Evolutionary conservation across 2,888 invertebrate genomes (phyloP), one percentile per base, ranked within the genome.

Genomic region (Teleogryllus oceanicus): DNA sequence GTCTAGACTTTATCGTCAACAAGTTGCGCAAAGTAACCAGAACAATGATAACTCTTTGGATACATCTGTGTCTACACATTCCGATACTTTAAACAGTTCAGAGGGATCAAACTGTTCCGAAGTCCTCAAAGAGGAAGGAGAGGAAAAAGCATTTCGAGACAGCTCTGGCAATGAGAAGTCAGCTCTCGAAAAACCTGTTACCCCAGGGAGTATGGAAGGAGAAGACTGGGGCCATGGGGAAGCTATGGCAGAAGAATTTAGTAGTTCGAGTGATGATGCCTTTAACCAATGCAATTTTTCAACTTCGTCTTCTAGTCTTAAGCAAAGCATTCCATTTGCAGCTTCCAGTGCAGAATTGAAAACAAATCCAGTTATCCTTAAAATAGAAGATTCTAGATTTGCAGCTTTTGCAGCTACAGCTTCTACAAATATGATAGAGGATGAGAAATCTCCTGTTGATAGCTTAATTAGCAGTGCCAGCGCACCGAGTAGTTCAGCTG

Each of bases 381-480:
- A 62, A 62, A 89, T 93, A 74, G 93, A 93, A 84, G 93, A 93
- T 85, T 91, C 92, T 2, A 93, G 94, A 84, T 94, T 95, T 84
- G 94, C 94, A 0, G 89, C 90, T 81, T 92, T 92, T 3, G 84
- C 84, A 13, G 92, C 78, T 82, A 90, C 91, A 21, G 92, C 92
- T 75, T 91, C 91, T 0, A 92, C 91, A 75, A 91, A 91, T 81
- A 87, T 95, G 51, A 88, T 95, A 50, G 94, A 94, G 83, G 95
- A 95, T 84, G 95, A 95, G 85, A 94, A 94, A 0, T 94, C 94
- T 0, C 95, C 95, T 18, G 94, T 94, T 0, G 94, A 94, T 84
- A 94, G 94, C 85, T 87, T 94, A 78, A 92, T 94, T 82, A 92
- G 91, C 74, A 92, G 92, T 84, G 62, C 62, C 13, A 91, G 90